Conservation (phyloP, 2,888 invertebrate species). For the Hirtodrosophila duncani region DNA sequence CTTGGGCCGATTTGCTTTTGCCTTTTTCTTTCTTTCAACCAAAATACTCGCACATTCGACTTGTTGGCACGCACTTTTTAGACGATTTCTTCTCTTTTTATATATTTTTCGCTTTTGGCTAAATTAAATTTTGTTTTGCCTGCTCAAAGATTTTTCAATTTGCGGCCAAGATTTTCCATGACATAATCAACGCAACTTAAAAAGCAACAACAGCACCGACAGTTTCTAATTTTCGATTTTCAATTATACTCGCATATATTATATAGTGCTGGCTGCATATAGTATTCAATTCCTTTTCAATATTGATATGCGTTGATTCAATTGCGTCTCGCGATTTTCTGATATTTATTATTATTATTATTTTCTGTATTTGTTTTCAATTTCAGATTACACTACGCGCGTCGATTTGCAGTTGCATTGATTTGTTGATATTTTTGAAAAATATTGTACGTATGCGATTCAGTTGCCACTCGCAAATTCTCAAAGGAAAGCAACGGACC, state of each 20-base stretch:
- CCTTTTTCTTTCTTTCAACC: slow-evolving; percentile 26
- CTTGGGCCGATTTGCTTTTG: slow-evolving; percentile 27
- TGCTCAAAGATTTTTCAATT: slow-evolving; percentile 16
- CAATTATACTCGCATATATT: slow-evolving; percentile 7
- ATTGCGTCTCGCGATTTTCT: too few species aligned
- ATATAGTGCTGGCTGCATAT: slow-evolving; percentile 13
- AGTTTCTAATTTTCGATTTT: slow-evolving; percentile 36
- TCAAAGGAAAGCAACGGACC: too few species aligned
- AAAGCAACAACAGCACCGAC: slow-evolving; percentile 26
- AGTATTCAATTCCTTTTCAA: slow-evolving; percentile 18
- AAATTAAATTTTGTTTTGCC: slow-evolving; percentile 7
- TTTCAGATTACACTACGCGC: too few species aligned
- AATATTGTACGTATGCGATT: too few species aligned
- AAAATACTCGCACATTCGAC: slow-evolving; percentile 20
- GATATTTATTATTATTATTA: too few species aligned
- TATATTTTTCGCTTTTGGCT: slow-evolving; percentile 1
- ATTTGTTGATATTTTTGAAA: too few species aligned
- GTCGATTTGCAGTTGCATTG: too few species aligned
- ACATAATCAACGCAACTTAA: slow-evolving; percentile 46
- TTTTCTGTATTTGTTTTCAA: too few species aligned
- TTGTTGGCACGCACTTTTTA: too few species aligned
- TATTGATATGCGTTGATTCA: slow-evolving; percentile 10
- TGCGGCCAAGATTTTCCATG: slow-evolving; percentile 41
- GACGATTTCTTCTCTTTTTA: slow-evolving; percentile 1
- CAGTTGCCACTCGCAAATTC: too few species aligned